These are phyloP conservation scores for Capitella teleta DNA, from an alignment of 1,140 invertebrate species.

Conservation along the genomic window DNA sequence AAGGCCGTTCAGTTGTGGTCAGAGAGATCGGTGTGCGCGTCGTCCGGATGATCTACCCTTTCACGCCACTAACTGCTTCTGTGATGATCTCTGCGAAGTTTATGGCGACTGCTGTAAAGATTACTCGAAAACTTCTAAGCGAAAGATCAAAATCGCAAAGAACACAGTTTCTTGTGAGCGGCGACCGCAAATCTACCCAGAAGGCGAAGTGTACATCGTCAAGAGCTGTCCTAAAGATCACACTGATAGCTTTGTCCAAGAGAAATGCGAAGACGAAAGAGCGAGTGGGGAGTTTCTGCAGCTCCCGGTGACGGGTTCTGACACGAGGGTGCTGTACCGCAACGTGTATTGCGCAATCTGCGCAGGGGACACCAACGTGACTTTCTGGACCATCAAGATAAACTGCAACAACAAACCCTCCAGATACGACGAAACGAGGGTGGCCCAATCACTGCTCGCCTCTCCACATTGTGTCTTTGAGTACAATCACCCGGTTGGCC, in stretches of 20 bases:
- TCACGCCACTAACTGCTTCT: constrained; percentile 8
- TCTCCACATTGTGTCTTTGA: background rate
- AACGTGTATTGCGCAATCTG: constrained; percentile 19
- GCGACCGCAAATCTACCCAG: background rate
- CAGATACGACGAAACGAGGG: background rate
- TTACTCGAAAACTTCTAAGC: background rate
- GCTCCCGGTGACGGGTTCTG: constrained; percentile 15
- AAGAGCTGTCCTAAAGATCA: background rate
- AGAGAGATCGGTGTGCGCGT: too few relatives aligned
- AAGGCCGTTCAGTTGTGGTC: too few relatives aligned
- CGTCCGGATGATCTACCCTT: constrained; percentile 2
- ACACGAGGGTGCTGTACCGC: constrained; percentile 12
- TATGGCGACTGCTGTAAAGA: constrained; percentile 12
- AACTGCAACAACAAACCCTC: background rate
- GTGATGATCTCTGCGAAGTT: constrained; percentile 9
- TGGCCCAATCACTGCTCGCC: background rate
- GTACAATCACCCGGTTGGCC: background rate
- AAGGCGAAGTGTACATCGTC: constrained; percentile 5
- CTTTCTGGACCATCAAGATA: constrained; percentile 3
- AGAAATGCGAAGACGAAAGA: constrained; percentile 5
- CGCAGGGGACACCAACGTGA: constrained; percentile 8
- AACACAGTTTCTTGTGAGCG: background rate
- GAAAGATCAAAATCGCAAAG: background rate
- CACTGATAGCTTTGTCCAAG: background rate
- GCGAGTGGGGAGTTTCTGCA: constrained; percentile 8